Percentiles rank a stretch among this genome's conserved stretches.
Conservation (phyloP, 30 jellyfish, hydroid and myxozoan genomes). For the Hydractinia echinata region DNA sequence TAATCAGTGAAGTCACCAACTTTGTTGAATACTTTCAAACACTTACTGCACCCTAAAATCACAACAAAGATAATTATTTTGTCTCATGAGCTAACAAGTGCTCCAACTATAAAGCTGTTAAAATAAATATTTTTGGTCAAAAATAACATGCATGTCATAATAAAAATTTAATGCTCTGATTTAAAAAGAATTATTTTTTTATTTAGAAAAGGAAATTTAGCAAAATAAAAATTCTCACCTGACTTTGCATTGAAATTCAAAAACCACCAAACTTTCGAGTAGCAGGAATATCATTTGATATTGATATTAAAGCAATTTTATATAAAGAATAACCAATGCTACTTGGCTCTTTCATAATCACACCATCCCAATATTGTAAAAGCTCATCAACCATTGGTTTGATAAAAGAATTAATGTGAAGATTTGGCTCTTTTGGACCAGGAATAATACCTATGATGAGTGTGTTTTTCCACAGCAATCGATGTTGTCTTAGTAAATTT, state of each 20-base stretch:
- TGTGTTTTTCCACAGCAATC: slow-evolving; percentile 2
- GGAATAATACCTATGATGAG: slow-evolving; percentile 2
- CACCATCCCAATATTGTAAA: background rate
- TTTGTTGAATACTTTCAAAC: too few species aligned
- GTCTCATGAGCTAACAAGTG: too few species aligned
- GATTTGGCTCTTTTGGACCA: background rate
- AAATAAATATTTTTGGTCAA: too few species aligned
- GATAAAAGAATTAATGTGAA: background rate
- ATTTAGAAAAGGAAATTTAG: background rate
- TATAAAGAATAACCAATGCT: background rate
- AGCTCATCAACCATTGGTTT: background rate
- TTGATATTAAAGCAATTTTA: background rate
- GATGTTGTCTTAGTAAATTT: background rate
- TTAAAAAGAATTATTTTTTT: too few species aligned
- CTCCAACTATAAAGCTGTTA: too few species aligned
- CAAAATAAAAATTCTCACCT: background rate
- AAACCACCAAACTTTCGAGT: background rate
- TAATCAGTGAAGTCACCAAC: too few species aligned
- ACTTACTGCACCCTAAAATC: too few species aligned
- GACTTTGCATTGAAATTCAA: background rate
- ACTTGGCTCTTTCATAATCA: background rate
- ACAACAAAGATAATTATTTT: too few species aligned
- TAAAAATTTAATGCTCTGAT: too few species aligned
- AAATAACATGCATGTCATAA: too few species aligned
- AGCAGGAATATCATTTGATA: slow-evolving; percentile 4